phyloP scores from a whole-genome alignment of 2,797 vertebrate genomes.

The Garrulus glandarius region DNA sequence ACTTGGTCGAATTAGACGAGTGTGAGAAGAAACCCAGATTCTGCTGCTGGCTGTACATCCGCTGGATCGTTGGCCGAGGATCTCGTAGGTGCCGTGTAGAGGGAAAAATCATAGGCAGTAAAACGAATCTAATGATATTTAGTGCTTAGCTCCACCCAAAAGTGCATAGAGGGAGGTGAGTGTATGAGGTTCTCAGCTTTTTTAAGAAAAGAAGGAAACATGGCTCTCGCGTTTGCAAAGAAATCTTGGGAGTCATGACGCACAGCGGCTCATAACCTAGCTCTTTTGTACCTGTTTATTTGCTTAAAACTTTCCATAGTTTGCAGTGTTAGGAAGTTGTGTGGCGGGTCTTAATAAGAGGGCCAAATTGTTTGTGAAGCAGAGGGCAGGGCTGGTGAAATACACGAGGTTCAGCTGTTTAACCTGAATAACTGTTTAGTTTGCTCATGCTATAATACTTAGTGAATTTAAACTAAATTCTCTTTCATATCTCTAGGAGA shows the following conservation, averaged over 20 bases:
- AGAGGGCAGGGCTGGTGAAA: not conserved
- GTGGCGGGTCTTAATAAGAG: too few species aligned
- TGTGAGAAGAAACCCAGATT: not conserved
- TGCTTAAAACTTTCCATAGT: not conserved
- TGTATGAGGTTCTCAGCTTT: not conserved
- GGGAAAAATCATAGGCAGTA: not conserved
- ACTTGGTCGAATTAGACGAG: not conserved
- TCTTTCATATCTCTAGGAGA: not conserved
- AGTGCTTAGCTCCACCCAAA: not conserved
- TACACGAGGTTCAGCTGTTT: not conserved
- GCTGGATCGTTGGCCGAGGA: not conserved
- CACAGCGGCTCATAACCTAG: not conserved
- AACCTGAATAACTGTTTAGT: not conserved
- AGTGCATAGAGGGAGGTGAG: too few species aligned
- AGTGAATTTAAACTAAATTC: not conserved
- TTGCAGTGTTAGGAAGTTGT: too few species aligned
- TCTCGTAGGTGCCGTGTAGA: not conserved
- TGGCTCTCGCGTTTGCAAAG: not conserved
- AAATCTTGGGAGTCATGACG: not conserved
- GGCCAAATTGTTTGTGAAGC: not conserved
- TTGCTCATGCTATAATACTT: not conserved
- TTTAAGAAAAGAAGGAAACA: not conserved
- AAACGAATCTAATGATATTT: fast-evolving
- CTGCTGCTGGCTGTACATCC: not conserved
- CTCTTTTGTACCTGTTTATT: not conserved